A percentile compares a stretch with the other conserved stretches of the same genome.
Conservation (phyloP, 2,113 vertebrate species). For the Ptychochromis oligacanthus region DNA sequence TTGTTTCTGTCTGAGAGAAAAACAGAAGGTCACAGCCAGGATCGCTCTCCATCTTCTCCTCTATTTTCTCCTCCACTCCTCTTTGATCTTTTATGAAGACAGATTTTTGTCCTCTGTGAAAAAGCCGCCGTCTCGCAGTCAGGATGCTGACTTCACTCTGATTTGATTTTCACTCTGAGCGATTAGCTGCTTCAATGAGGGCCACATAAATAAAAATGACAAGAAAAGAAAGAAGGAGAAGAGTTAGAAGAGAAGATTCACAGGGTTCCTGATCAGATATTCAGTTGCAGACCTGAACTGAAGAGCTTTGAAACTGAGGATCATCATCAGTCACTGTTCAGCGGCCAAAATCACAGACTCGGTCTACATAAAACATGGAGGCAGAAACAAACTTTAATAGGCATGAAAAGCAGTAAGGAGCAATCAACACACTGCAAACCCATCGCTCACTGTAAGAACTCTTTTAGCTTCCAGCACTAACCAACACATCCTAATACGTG, state of each 20-base stretch:
- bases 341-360: neutral
- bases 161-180: neutral
- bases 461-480: too few species aligned
- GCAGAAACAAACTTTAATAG: neutral
- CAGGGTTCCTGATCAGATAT: neutral
- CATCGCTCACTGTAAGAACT: neutral
- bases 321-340: neutral
- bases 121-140: neutral
- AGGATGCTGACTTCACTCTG: neutral
- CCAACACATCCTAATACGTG: neutral
- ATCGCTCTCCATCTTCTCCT: neutral
- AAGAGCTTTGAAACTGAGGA: neutral
- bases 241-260: neutral
- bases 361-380: neutral
- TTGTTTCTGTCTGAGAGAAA: neutral
- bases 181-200: neutral
- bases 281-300: neutral
- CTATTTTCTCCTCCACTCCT: neutral
- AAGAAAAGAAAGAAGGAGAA: conserved; percentile 2
- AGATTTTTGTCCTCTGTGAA: neutral
- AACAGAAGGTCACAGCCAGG: neutral
- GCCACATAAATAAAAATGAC: conserved; percentile 10
- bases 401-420: neutral
- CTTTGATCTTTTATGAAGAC: conserved; percentile 8
- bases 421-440: too few species aligned